A percentile compares a stretch with the other conserved stretches of the same genome.
phyloP scores from a whole-genome alignment of 2,888 invertebrate species.

The Parelbella ahira region DNA sequence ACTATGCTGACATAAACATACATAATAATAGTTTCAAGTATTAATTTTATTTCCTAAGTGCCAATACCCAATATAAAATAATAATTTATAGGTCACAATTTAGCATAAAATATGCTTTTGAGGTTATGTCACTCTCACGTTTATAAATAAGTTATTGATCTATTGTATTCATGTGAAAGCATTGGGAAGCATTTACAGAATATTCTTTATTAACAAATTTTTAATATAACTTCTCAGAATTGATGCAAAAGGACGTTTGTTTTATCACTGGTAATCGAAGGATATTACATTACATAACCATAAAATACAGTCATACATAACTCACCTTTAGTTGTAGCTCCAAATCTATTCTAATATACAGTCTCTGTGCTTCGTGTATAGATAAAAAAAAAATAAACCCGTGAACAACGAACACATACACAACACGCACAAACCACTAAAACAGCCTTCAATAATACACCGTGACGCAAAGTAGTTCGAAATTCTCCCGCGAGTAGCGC shows the following conservation, averaged over 20 bases:
- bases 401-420: constrained; percentile 44
- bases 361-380: constrained; percentile 16
- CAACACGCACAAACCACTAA: constrained; percentile 44
- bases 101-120: constrained; percentile 8
- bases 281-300: constrained; percentile 57
- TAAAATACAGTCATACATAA: constrained; percentile 31
- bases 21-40: not conserved
- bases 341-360: constrained; percentile 21
- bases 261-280: constrained; percentile 4
- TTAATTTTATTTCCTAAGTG: too few species aligned
- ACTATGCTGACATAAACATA: constrained; percentile 9
- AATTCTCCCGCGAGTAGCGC: constrained; percentile 43
- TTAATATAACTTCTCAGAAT: too few species aligned
- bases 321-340: constrained; percentile 48
- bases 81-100: not conserved
- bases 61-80: not conserved
- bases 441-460: constrained; percentile 19
- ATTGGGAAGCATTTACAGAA: too few species aligned
- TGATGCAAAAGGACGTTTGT: not conserved
- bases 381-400: constrained; percentile 24
- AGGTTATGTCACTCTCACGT: constrained; percentile 25
- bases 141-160: constrained; percentile 40
- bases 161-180: constrained; percentile 16
- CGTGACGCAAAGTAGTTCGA: constrained; percentile 55
- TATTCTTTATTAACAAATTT: too few species aligned